These are phyloP conservation scores for Palaemon carinicauda DNA, from an alignment of 1,140 invertebrate species.

Conservation along the genomic window DNA sequence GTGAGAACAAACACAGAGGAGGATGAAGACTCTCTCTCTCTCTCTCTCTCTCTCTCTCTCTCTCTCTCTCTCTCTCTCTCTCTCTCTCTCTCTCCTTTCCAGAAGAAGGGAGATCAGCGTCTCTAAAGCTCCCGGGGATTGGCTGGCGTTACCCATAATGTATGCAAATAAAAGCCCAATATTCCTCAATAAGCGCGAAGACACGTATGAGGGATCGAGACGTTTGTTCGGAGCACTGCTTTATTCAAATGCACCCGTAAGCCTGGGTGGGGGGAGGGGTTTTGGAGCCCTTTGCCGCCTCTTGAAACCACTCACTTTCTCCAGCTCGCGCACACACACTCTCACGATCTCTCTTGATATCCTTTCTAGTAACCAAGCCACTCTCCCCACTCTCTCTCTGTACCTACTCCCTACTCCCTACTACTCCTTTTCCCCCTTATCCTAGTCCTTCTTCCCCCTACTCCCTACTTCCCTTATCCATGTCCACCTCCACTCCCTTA, in stretches of 20 bases:
- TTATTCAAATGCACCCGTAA: conserved; percentile 46
- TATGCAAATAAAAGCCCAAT: conserved; percentile 54
- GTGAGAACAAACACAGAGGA: too few species aligned
- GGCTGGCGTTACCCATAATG: conserved; percentile 54
- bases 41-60: too few species aligned
- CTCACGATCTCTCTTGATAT: background rate
- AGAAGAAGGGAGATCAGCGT: conserved; percentile 7
- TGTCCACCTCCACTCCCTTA: background rate
- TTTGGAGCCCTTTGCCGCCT: background rate
- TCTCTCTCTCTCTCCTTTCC: too few species aligned
- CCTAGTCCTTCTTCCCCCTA: too few species aligned
- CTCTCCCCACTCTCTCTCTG: too few species aligned
- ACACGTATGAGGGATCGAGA: conserved; percentile 43
- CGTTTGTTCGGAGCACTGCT: conserved; percentile 24
- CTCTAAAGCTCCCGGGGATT: conserved; percentile 32
- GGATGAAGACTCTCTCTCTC: background rate
- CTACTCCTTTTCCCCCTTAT: too few species aligned
- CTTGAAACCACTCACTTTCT: background rate
- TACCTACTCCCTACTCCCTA: too few species aligned
- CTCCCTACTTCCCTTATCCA: background rate
- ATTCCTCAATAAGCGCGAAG: conserved; percentile 47
- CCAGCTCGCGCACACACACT: background rate
- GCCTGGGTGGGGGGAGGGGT: too few species aligned
- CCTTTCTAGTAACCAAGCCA: too few species aligned
- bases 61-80: too few species aligned